Evolutionary conservation across 2,888 invertebrate genomes (phyloP).

Genomic region (Xestia sexstrigata): DNA sequence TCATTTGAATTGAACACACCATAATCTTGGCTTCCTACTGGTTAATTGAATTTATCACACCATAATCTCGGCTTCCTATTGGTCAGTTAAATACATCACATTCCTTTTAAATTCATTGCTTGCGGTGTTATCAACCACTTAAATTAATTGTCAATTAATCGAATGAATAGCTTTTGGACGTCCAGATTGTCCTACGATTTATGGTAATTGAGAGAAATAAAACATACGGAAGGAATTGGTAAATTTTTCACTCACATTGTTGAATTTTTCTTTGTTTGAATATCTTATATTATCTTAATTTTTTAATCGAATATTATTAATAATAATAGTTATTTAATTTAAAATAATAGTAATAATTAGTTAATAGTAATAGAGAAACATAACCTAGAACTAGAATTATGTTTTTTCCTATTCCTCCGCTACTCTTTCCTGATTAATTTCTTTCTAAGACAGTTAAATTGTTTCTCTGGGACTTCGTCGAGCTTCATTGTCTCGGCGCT

Average conservation of each 20-base stretch:
- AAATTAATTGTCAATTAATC: conserved; percentile 46
- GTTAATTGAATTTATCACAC: conserved; percentile 20
- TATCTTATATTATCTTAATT: too few relatives aligned
- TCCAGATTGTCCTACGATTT: conserved; percentile 30
- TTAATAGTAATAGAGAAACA: too few relatives aligned
- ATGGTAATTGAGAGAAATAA: conserved; percentile 38
- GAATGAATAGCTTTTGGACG: conserved; percentile 34
- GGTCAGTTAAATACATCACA: conserved; percentile 15
- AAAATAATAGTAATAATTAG: too few relatives aligned
- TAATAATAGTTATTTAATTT: too few relatives aligned
- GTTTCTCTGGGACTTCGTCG: too few relatives aligned
- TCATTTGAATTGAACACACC: neutral
- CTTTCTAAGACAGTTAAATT: too few relatives aligned
- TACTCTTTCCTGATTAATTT: too few relatives aligned
- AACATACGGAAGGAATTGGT: neutral
- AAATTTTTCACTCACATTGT: neutral
- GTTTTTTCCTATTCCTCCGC: too few relatives aligned
- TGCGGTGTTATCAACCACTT: conserved; percentile 21
- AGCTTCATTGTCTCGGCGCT: too few relatives aligned
- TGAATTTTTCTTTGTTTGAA: conserved; percentile 30
- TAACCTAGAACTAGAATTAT: too few relatives aligned
- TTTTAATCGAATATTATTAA: too few relatives aligned
- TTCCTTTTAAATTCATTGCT: conserved; percentile 17
- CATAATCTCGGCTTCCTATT: conserved; percentile 21
- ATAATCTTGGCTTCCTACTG: conserved; percentile 19